These are phyloP conservation scores for Corythornis madagascariensis DNA, from an alignment of 2,113 vertebrate species.

Conservation along the genomic window DNA sequence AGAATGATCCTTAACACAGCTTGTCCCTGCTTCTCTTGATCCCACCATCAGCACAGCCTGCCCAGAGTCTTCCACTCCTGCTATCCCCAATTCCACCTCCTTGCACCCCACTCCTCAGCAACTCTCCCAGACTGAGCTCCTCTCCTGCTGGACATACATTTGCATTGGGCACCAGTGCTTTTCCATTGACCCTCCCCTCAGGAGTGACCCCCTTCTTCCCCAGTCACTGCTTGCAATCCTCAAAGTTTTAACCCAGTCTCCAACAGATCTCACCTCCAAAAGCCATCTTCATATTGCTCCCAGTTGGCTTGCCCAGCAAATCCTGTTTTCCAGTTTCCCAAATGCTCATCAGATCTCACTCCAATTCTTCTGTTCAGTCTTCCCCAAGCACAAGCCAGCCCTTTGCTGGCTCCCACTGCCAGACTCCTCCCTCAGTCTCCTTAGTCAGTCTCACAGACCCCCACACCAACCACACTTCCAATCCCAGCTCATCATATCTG, in stretches of 20 bases:
- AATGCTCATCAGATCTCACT: background rate
- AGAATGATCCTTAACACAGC: background rate
- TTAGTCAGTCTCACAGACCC: slow-evolving; percentile 5
- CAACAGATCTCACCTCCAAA: slow-evolving; percentile 17
- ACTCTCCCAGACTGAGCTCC: background rate
- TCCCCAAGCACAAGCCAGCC: background rate
- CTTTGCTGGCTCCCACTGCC: background rate
- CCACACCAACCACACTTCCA: background rate
- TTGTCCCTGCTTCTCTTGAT: background rate
- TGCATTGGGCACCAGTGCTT: background rate
- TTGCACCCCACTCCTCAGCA: background rate
- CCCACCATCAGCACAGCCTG: background rate
- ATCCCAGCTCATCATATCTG: slow-evolving; percentile 13
- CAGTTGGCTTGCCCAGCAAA: background rate
- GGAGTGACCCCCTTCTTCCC: background rate
- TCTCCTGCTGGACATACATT: background rate
- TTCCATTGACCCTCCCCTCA: background rate
- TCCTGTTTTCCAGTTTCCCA: background rate
- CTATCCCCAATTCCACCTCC: background rate
- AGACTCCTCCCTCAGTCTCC: slow-evolving; percentile 46
- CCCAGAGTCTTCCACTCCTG: background rate
- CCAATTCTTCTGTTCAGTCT: background rate
- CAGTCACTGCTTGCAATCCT: background rate
- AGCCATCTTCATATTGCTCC: background rate
- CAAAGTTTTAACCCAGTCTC: background rate